A percentile compares a stretch with the other conserved stretches of the same genome.
Conservation (phyloP, 2,888 invertebrate genomes). For the Zhengitettix transpicula region DNA sequence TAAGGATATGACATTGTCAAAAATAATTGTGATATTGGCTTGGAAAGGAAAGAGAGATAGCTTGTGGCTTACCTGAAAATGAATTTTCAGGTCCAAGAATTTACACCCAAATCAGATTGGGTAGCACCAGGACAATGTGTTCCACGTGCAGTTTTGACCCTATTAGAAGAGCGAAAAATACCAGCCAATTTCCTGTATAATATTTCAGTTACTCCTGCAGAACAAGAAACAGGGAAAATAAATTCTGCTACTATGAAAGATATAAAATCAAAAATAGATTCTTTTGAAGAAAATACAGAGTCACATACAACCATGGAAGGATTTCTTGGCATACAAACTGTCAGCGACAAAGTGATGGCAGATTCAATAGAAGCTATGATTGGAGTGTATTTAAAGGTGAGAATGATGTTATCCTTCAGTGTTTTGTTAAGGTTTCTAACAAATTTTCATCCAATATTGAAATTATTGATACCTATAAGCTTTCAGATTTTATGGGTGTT, state of each 20-base stretch:
- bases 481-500: no score
- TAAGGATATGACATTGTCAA: no score
- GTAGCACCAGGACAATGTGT: conserved; percentile 59
- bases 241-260: conserved; percentile 3
- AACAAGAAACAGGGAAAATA: conserved; percentile 20
- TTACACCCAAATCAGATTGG: conserved; percentile 55
- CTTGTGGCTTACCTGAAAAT: no score
- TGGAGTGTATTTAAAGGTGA: conserved; percentile 40
- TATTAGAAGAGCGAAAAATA: conserved; percentile 28
- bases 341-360: conserved; percentile 51
- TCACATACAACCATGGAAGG: conserved; percentile 24
- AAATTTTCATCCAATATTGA: no score
- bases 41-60: no score
- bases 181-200: conserved; percentile 32
- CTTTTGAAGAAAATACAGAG: conserved; percentile 23
- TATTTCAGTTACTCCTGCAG: conserved; percentile 27
- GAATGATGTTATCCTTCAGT: neutral
- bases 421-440: neutral
- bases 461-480: no score
- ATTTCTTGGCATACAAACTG: conserved; percentile 29
- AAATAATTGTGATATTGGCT: no score
- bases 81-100: conserved; percentile 32
- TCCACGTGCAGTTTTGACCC: conserved; percentile 30
- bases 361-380: conserved; percentile 78
- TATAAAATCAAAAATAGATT: conserved; percentile 21